phyloP scores from a whole-genome alignment of 2,888 invertebrate genomes.

The Yponomeuta malinellus region DNA sequence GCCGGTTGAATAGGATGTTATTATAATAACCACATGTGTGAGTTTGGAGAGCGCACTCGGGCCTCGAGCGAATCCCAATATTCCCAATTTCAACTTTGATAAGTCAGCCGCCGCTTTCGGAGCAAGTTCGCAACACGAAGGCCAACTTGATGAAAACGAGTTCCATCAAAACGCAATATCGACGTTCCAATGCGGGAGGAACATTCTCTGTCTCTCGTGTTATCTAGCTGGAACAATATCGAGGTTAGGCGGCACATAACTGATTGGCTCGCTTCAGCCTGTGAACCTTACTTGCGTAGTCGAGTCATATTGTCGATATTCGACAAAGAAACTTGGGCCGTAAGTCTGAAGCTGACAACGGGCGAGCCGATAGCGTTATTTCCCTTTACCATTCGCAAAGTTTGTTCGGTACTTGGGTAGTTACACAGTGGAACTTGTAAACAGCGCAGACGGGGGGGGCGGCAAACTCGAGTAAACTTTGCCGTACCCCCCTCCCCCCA shows the following conservation, averaged over 20 bases:
- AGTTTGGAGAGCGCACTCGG: background rate
- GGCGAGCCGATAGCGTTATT: conserved; percentile 39
- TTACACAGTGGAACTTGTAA: conserved; percentile 44
- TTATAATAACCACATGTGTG: conserved; percentile 5
- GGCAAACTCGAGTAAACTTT: conserved; percentile 18
- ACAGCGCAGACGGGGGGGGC: conserved; percentile 38
- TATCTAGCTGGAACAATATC: background rate
- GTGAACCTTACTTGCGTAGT: background rate
- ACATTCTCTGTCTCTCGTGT: background rate
- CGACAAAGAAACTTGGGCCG: conserved; percentile 9
- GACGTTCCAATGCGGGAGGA: background rate
- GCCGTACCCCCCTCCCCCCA: background rate
- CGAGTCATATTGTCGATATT: background rate
- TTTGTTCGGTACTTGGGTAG: conserved; percentile 34
- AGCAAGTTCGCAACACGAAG: background rate
- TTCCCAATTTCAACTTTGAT: conserved; percentile 15
- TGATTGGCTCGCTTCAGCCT: background rate
- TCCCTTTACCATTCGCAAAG: conserved; percentile 24
- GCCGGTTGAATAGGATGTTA: background rate
- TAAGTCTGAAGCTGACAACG: conserved; percentile 16
- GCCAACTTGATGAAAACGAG: conserved; percentile 13
- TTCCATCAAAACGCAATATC: conserved; percentile 13
- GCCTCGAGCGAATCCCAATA: conserved; percentile 11
- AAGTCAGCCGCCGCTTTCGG: conserved; percentile 7
- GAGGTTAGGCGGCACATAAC: background rate